Base-by-base conservation (phyloP, 53 echinoderm and acorn worm species). In the Holothuria scabra region DNA sequence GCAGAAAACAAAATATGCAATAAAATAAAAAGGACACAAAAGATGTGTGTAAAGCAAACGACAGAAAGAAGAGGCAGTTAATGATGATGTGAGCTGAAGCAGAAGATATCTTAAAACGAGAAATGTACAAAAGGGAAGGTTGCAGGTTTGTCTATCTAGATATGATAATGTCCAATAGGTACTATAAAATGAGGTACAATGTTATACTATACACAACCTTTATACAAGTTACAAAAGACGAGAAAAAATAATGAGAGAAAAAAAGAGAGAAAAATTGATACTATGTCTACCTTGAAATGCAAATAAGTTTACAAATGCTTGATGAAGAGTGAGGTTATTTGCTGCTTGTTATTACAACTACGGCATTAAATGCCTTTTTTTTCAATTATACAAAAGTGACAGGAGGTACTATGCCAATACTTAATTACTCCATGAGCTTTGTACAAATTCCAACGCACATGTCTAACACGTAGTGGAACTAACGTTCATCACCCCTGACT, bases 101-200 rank as follows among this genome's bases (percentile, higher is more conserved):
- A 64, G 64, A 52, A 52, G 52, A 52, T 52, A 52, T 52, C 18
- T 52, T 52, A 52, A 41, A 8, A 52, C 52, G 8, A 52, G 52
- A 52, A 41, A 71, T 21, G 16, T 21, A 68, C 18, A 68, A 23
- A 66, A 66, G 8, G 65, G 65, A 65, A 24, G n/a, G 64, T 22
- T 48, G 26, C 49, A 72, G 72, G 25, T 72, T 44, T 72, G 48
- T 26, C 41, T 41, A 71, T 13, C 71, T 71, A 71, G 71, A 71
- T 71, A 71, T 71, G 71, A 44, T 70, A 58, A 78, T 78, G 56
- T 78, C 78, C 78, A 78, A 78, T 78, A 78, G 78, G 13, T 78
- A 78, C 78, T 78, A 78, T 78, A 78, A 78, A 78, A 58, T 78
- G 78, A 78, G 78, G 78, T 78, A 78, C 78, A 78, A 56, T 78